phyloP scores from a whole-genome alignment of 2,888 invertebrate species.

The Apamea monoglypha region DNA sequence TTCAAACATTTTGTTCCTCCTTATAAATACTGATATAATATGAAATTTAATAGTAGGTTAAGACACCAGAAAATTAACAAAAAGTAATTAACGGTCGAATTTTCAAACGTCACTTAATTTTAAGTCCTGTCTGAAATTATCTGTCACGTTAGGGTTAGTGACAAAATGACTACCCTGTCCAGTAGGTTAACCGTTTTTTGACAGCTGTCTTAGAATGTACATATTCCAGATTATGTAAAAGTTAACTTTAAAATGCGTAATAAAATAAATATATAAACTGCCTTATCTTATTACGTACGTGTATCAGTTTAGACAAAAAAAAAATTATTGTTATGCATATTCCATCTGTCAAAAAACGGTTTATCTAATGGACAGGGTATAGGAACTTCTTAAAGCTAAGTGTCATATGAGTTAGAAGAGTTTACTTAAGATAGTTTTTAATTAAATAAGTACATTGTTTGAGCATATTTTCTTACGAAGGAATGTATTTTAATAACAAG shows the following conservation, averaged over 20 bases:
- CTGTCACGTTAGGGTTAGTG: not conserved
- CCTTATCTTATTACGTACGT: too few species aligned
- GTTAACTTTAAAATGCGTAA: too few species aligned
- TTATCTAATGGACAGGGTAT: too few species aligned
- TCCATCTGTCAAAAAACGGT: too few species aligned
- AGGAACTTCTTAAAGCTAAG: not conserved
- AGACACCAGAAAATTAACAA: not conserved
- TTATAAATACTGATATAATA: conserved; percentile 6
- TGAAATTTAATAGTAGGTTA: not conserved
- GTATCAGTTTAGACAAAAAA: too few species aligned
- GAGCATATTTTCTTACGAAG: conserved; percentile 45
- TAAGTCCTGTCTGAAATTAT: not conserved
- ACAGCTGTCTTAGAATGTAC: too few species aligned
- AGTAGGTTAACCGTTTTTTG: too few species aligned
- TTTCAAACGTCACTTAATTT: not conserved
- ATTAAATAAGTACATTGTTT: conserved; percentile 55
- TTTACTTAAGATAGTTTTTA: not conserved
- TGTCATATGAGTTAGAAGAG: not conserved
- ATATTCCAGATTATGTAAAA: too few species aligned
- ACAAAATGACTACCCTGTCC: not conserved
- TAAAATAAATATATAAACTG: too few species aligned
- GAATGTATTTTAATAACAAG: conserved; percentile 25
- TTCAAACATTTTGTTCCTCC: not conserved
- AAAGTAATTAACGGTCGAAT: not conserved
- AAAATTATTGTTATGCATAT: too few species aligned